Conservation (phyloP, 2,797 vertebrate species). For the Crenichthys baileyi region DNA sequence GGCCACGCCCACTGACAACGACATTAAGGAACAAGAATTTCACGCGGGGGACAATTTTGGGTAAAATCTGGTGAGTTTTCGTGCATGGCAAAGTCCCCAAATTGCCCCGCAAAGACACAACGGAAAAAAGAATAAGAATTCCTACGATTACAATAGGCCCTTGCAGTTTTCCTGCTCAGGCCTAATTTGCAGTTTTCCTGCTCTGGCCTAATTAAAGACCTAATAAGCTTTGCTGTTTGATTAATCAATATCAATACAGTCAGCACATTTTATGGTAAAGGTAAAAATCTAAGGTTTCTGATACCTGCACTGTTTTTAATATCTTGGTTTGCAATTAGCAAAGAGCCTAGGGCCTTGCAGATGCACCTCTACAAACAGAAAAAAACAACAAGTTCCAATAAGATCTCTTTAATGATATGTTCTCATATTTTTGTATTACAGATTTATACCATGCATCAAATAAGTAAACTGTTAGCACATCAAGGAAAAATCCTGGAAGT, state of each 20-base stretch:
- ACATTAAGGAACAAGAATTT: too few species aligned
- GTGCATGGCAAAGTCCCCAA: too few species aligned
- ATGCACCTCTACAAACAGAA: constrained; percentile 56
- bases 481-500: constrained; percentile 6
- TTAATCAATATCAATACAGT: constrained; percentile 41
- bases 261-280: constrained; percentile 46
- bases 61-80: too few species aligned
- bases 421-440: constrained; percentile 17
- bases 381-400: constrained; percentile 49
- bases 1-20: too few species aligned
- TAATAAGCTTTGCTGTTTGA: constrained; percentile 22
- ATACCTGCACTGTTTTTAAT: constrained; percentile 48
- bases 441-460: constrained; percentile 20
- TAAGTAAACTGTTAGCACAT: constrained; percentile 19
- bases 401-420: constrained; percentile 24
- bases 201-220: constrained; percentile 12
- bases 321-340: constrained; percentile 57
- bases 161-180: too few species aligned
- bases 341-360: constrained; percentile 53
- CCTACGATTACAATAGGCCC: too few species aligned
- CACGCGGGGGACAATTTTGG: too few species aligned
- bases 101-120: too few species aligned
- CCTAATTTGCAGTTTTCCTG: too few species aligned
- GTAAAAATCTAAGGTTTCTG: constrained; percentile 50
- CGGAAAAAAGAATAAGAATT: too few species aligned